Percentiles rank a stretch among this genome's conserved stretches.
These are phyloP conservation scores for Drosophila borealis DNA, from an alignment of 2,888 invertebrate genomes.

Conservation along the genomic window DNA sequence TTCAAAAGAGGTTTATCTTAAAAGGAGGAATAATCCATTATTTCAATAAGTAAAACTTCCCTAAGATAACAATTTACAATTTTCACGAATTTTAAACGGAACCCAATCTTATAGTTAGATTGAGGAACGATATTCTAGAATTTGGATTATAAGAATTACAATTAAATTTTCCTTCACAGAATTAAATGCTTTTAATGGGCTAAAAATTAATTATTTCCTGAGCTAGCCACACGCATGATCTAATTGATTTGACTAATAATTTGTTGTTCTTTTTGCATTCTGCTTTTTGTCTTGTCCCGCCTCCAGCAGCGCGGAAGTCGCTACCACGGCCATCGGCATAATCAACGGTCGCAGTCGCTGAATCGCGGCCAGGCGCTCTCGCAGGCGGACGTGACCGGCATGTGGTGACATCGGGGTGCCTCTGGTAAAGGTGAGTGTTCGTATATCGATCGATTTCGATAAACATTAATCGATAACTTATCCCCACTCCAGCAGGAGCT, in stretches of 20 bases:
- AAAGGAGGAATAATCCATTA: too few relatives aligned
- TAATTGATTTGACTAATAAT: too few relatives aligned
- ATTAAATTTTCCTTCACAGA: neutral
- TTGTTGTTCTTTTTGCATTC: neutral
- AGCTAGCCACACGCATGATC: too few relatives aligned
- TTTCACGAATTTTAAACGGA: too few relatives aligned
- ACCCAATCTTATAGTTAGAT: too few relatives aligned
- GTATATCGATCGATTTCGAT: too few relatives aligned
- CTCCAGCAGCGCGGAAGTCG: slow-evolving; percentile 87
- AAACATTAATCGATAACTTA: neutral
- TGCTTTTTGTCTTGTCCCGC: neutral
- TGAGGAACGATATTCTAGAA: neutral
- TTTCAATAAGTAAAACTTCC: too few relatives aligned
- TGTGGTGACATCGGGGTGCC: slow-evolving; percentile 93
- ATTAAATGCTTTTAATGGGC: too few relatives aligned
- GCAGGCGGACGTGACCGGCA: slow-evolving; percentile 88
- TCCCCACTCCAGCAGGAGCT: slow-evolving; percentile 74
- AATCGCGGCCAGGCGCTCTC: slow-evolving; percentile 90
- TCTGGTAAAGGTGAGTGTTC: slow-evolving; percentile 86
- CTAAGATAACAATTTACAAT: too few relatives aligned
- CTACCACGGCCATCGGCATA: slow-evolving; percentile 87
- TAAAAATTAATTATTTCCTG: too few relatives aligned
- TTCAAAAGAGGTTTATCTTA: too few relatives aligned
- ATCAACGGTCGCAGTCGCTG: slow-evolving; percentile 91
- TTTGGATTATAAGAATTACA: neutral